phyloP scores from a whole-genome alignment of 2,888 invertebrate species.

The Polyommatus icarus region DNA sequence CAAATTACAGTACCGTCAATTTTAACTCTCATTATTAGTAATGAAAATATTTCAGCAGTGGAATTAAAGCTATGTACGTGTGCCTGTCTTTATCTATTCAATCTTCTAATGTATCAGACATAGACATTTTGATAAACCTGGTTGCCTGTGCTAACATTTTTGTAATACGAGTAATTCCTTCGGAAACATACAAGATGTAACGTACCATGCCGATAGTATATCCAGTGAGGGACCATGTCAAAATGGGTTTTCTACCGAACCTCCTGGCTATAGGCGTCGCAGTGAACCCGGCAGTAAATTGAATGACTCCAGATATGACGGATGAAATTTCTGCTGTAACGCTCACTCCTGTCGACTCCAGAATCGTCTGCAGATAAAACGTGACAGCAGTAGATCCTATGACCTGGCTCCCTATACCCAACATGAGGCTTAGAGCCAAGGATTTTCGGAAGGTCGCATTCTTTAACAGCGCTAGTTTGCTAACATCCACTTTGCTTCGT shows the following conservation, averaged over 20 bases:
- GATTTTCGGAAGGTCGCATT: conserved; percentile 45
- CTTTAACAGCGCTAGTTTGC: conserved; percentile 41
- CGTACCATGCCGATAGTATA: conserved; percentile 47
- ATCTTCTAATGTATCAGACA: too few species aligned
- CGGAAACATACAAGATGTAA: background rate
- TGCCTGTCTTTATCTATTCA: too few species aligned
- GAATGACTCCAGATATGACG: conserved; percentile 55
- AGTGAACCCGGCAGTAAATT: conserved; percentile 52
- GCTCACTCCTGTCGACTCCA: conserved; percentile 53
- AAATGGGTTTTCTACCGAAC: conserved; percentile 52
- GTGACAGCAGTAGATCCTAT: conserved; percentile 53
- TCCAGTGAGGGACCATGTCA: conserved; percentile 44
- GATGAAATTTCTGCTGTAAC: conserved; percentile 52
- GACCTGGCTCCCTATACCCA: conserved; percentile 45
- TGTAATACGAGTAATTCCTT: too few species aligned
- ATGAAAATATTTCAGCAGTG: too few species aligned
- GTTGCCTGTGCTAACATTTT: too few species aligned
- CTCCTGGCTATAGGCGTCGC: conserved; percentile 49
- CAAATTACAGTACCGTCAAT: too few species aligned
- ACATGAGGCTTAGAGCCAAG: conserved; percentile 40
- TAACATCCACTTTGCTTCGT: conserved; percentile 35
- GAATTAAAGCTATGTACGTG: too few species aligned
- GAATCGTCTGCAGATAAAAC: conserved; percentile 55
- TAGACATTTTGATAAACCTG: too few species aligned
- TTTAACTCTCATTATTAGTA: too few species aligned